Base-by-base conservation (phyloP, 2,888 invertebrate genomes). In the Hymenopus coronatus region DNA sequence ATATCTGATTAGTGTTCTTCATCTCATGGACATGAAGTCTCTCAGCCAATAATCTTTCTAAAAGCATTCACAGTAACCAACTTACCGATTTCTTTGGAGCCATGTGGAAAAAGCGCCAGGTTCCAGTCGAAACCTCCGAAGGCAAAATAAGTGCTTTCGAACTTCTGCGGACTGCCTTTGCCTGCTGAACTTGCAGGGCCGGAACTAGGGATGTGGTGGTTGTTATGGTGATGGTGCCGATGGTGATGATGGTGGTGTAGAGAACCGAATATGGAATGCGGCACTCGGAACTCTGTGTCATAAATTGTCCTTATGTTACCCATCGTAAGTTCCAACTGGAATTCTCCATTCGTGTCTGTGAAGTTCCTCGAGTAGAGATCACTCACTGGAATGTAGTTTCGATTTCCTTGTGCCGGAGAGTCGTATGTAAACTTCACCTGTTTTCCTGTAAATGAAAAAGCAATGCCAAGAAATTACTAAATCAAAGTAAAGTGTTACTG, bases 51-150 rank as follows among this genome's bases (percentile, higher is more conserved):
- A 40, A 1, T 33, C 33, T 7, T 33, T 33, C 4, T 33, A 33
- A 33, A 33, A 6, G 8, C 6, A 8, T 33, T 4, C 8, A 33
- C 8, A 33, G 4, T 33, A 54, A 54, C 0, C 28, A 33, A 33
- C 83, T 90, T 82, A 90, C 90, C 90, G 9, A 90, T 70, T n/a
- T 94, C 94, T 90, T 95, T 95, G 91, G 95, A 95, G 54, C 95
- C 95, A 89, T 94, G 94, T 3, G 95, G 95, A 91, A 94, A 94
- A 83, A 96, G 94, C 2, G 96, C 94, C 84, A 97, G 94, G 91
- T 96, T 97, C 97, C 97, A 97, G 92, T 97, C 97, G 92, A 96
- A 97, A 46, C 96, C 96, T 14, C 97, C 97, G 92, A 97, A 97
- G 0, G 96, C 95, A 93, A 97, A 97, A 92, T 95, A 96, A n/a